These are phyloP conservation scores for Trilocha varians DNA, from an alignment of 2,888 invertebrate species.

Conservation along the genomic window DNA sequence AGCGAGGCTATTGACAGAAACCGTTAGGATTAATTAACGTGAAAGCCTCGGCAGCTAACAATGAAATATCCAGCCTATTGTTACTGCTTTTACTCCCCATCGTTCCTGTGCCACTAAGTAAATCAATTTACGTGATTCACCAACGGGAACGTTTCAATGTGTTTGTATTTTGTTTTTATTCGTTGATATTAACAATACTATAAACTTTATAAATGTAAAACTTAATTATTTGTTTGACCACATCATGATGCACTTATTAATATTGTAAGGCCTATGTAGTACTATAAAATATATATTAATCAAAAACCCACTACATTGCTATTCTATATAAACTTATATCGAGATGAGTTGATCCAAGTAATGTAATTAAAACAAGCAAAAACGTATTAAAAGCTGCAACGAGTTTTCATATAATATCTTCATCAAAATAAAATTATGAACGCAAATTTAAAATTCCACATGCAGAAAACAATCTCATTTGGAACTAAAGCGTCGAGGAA, in stretches of 20 bases:
- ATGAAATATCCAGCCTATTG: neutral
- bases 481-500: conserved; percentile 26
- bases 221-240: too few relatives aligned
- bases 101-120: neutral
- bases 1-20: neutral
- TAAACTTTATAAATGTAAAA: neutral
- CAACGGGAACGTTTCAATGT: neutral
- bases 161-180: neutral
- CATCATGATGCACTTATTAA: too few relatives aligned
- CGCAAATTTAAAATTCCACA: neutral
- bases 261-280: too few relatives aligned
- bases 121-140: neutral
- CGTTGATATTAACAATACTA: neutral
- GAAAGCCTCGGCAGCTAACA: neutral
- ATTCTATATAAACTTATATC: too few relatives aligned
- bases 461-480: conserved; percentile 14
- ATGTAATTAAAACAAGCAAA: neutral
- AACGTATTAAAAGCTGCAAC: too few relatives aligned
- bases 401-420: neutral
- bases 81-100: neutral
- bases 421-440: neutral
- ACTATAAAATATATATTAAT: too few relatives aligned
- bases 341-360: too few relatives aligned
- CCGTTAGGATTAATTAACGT: neutral
- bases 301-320: too few relatives aligned